Base-by-base conservation (phyloP, 2,113 vertebrate species). In the Lophius piscatorius region DNA sequence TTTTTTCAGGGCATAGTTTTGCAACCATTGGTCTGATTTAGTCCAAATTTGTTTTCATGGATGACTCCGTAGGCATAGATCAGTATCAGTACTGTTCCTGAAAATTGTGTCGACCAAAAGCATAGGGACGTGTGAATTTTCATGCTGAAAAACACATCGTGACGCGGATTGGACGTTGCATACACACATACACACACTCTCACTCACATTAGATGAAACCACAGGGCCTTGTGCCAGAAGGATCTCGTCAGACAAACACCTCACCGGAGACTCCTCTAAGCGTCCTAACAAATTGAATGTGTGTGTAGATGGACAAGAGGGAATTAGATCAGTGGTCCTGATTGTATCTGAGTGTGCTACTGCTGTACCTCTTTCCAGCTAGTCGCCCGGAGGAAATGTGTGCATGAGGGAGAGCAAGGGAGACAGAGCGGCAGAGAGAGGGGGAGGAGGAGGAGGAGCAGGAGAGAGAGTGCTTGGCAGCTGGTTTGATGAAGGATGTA, bases 261-360 rank as follows among this genome's bases (percentile, higher is more conserved):
- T 82, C 85, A 69, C 89, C 81, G 86, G 87, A 89, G 89, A 89
- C 88, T 87, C 84, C 78, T 85, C 85, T 78, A 81, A 88, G 76
- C 81, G 65, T 74, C 79, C 87, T 86, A 86, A 91, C 87, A 90
- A 90, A 91, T 90, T 90, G 89, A 90, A 91, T 90, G 88, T 88
- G 85, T 90, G 89, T 88, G 88, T 89, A 88, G 88, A 91, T 81
- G 87, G 87, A 87, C 71, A 75, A 78, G 86, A 68, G 82, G 86
- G 87, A 91, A 90, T 91, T 91, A 89, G 89, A 91, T 91, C 88
- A 91, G 84, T 77, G 82, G 76, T 87, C 83, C 81, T 84, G 90
- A 90, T 89, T 85, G 87, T 87, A 87, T 91, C 83, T 74, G 87
- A 89, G 84, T 88, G 78, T 81, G 82, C 87, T 76, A 84, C 59